Percentiles rank a stretch among this genome's conserved stretches.
phyloP scores from a whole-genome alignment of 1,140 invertebrate species.

The Antheraea pernyi region DNA sequence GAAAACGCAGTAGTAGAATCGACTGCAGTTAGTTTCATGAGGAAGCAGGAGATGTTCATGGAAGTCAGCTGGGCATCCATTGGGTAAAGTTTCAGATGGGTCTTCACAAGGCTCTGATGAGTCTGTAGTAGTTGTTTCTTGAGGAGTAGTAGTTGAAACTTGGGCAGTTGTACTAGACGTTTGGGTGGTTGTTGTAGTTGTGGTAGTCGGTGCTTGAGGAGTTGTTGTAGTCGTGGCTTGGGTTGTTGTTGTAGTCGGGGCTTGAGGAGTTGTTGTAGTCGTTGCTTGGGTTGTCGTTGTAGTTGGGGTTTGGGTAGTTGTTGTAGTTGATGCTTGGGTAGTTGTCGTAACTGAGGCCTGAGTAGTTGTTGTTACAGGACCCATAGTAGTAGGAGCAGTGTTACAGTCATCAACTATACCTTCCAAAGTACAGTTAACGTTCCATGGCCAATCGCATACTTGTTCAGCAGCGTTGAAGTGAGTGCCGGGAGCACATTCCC shows the following conservation, averaged over 20 bases:
- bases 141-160: background rate
- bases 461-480: conserved; percentile 18
- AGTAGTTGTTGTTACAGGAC: background rate
- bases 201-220: conserved; percentile 16
- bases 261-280: background rate
- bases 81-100: conserved; percentile 17
- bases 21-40: conserved; percentile 44
- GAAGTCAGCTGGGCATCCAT: conserved; percentile 47
- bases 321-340: background rate
- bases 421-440: conserved; percentile 21
- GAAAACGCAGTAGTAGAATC: conserved; percentile 47
- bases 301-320: background rate
- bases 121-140: background rate
- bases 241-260: conserved; percentile 13
- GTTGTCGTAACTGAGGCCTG: background rate
- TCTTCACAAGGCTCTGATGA: conserved; percentile 3
- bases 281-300: background rate
- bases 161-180: conserved; percentile 13
- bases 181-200: conserved; percentile 11
- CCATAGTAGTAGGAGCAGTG: background rate
- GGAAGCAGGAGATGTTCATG: conserved; percentile 35
- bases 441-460: conserved; percentile 33
- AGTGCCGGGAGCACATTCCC: conserved; percentile 24
- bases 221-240: conserved; percentile 16
- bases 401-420: background rate